Conservation (phyloP, 2,888 invertebrate species). For the Lutraria lutraria region DNA sequence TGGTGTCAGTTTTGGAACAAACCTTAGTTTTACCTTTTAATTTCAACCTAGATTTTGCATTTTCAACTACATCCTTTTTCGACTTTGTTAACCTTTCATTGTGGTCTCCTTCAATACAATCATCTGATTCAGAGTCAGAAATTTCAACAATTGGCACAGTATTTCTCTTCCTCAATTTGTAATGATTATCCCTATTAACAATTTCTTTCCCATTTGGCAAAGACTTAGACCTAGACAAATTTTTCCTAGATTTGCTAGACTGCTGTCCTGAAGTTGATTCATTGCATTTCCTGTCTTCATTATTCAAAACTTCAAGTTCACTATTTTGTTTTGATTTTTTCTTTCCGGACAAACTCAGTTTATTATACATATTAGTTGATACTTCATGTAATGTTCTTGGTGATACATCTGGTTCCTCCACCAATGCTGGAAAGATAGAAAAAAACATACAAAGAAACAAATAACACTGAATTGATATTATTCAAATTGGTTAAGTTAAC, state of each 20-base stretch:
- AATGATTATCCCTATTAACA: background rate
- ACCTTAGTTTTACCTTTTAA: background rate
- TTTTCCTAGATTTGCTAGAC: slow-evolving; percentile 19
- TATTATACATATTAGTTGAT: background rate
- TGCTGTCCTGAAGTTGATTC: background rate
- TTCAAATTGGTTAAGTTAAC: too few species aligned
- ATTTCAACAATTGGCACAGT: slow-evolving; percentile 44
- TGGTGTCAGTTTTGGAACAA: background rate
- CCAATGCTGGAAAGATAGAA: background rate
- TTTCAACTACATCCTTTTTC: background rate
- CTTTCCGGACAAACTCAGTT: slow-evolving; percentile 26
- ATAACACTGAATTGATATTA: too few species aligned
- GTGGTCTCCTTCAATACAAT: slow-evolving; percentile 35
- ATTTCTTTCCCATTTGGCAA: background rate
- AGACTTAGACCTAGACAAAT: background rate
- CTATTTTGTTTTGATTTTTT: slow-evolving; percentile 18
- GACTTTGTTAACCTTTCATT: background rate
- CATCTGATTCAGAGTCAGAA: slow-evolving; percentile 36
- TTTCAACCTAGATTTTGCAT: background rate
- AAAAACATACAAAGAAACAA: background rate
- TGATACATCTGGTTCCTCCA: background rate
- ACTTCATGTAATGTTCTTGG: background rate
- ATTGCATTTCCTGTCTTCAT: slow-evolving; percentile 29
- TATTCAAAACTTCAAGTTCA: background rate
- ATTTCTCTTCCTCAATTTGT: slow-evolving; percentile 50